Percentiles rank a stretch among this genome's conserved stretches.
These are phyloP conservation scores for Saguinus oedipus DNA, from an alignment of 2,797 vertebrate species.

Conservation along the genomic window DNA sequence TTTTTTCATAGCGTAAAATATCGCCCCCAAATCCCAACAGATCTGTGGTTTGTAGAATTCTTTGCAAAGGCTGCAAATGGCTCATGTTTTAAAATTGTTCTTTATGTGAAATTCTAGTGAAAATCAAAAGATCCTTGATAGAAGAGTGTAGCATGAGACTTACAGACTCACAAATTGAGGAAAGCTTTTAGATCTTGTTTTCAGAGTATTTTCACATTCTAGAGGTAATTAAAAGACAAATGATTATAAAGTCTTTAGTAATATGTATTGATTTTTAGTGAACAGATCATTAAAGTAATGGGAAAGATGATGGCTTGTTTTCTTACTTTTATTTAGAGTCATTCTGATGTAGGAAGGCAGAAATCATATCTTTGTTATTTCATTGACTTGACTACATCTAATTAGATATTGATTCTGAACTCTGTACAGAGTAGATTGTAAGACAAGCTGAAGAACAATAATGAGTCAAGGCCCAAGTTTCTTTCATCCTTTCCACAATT, in stretches of 20 bases:
- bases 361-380: not conserved
- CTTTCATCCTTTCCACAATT: not conserved
- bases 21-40: not conserved
- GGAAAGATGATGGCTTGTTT: constrained; percentile 6
- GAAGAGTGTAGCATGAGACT: not conserved
- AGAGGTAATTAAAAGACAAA: constrained; percentile 54
- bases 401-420: constrained; percentile 62
- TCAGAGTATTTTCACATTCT: constrained; percentile 29
- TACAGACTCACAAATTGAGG: not conserved
- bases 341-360: not conserved
- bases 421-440: not conserved
- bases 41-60: not conserved
- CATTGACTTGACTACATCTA: constrained; percentile 4
- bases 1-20: constrained; percentile 52
- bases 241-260: not conserved
- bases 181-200: not conserved
- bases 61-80: not conserved
- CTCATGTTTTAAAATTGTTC: constrained; percentile 48
- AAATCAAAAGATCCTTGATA: not conserved
- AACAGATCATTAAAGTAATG: constrained; percentile 30
- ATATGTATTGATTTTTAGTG: constrained; percentile 42
- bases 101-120: constrained; percentile 31
- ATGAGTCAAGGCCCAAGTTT: not conserved
- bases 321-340: not conserved
- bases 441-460: not conserved